These are phyloP conservation scores for Melanostoma scalare DNA, from an alignment of 2,888 invertebrate genomes.

Conservation along the genomic window DNA sequence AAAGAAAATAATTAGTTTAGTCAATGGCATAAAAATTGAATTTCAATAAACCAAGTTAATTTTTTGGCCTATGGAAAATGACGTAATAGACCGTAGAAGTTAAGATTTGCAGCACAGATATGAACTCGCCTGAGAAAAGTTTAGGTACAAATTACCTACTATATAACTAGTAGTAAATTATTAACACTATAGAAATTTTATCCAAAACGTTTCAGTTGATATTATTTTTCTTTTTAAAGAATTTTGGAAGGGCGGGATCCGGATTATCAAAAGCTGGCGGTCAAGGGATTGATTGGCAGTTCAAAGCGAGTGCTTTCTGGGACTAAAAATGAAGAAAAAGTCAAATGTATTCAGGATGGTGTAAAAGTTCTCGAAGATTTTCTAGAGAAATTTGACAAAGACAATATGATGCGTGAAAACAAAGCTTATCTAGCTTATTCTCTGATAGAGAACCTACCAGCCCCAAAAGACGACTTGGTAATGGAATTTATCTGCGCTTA, in stretches of 20 bases:
- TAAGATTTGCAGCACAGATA: too few relatives aligned
- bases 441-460: constrained; percentile 84
- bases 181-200: too few relatives aligned
- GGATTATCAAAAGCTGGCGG: constrained; percentile 89
- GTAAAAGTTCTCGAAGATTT: constrained; percentile 88
- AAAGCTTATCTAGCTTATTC: constrained; percentile 86
- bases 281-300: constrained; percentile 87
- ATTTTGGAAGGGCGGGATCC: constrained; percentile 88
- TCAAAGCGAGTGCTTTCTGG: constrained; percentile 89
- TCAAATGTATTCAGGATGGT: constrained; percentile 89
- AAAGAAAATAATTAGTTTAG: too few relatives aligned
- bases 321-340: constrained; percentile 89
- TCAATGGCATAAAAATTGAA: too few relatives aligned
- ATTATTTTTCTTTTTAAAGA: constrained; percentile 76
- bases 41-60: too few relatives aligned
- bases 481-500: constrained; percentile 86
- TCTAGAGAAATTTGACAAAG: constrained; percentile 88
- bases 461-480: constrained; percentile 83
- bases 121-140: too few relatives aligned
- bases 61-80: too few relatives aligned
- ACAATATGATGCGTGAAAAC: constrained; percentile 87
- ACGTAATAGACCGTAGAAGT: too few relatives aligned
- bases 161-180: too few relatives aligned
- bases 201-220: not conserved
- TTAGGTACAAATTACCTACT: too few relatives aligned